Percentiles rank a stretch among this genome's conserved stretches.
These are phyloP conservation scores for Drosophila borealis DNA, from an alignment of 2,888 invertebrate genomes.

Conservation along the genomic window DNA sequence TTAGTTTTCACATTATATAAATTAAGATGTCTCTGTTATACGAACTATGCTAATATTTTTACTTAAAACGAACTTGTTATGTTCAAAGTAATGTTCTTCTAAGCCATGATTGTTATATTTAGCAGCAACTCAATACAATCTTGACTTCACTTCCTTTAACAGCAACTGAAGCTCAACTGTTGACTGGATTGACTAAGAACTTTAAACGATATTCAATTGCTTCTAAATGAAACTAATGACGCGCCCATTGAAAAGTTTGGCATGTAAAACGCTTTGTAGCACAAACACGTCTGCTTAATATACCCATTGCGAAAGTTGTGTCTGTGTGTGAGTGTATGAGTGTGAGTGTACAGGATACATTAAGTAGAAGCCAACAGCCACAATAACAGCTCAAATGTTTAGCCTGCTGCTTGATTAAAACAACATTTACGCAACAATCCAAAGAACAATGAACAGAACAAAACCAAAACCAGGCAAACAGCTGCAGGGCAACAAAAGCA, in stretches of 20 bases:
- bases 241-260: slow-evolving; percentile 23
- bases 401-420: slow-evolving; percentile 63
- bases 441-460: slow-evolving; percentile 54
- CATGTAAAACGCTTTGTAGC: slow-evolving; percentile 26
- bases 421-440: slow-evolving; percentile 67
- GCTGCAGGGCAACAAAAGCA: slow-evolving; percentile 48
- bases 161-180: slow-evolving; percentile 14
- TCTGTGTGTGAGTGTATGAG: background rate
- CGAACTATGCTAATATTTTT: no score
- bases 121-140: background rate
- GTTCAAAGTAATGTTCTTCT: no score
- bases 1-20: no score
- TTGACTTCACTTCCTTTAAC: background rate
- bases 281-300: slow-evolving; percentile 39
- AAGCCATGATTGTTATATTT: no score
- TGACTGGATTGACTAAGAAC: slow-evolving; percentile 11
- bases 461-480: slow-evolving; percentile 54
- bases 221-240: slow-evolving; percentile 24
- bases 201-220: slow-evolving; percentile 25
- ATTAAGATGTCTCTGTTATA: no score
- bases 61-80: no score
- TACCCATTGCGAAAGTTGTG: slow-evolving; percentile 12
- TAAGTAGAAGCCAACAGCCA: slow-evolving; percentile 32
- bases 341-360: slow-evolving; percentile 15
- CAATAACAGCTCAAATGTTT: slow-evolving; percentile 57